A percentile compares a stretch with the other conserved stretches of the same genome.
Conservation (phyloP, 2,888 invertebrate species). For the Callyntrura guangdongensis region DNA sequence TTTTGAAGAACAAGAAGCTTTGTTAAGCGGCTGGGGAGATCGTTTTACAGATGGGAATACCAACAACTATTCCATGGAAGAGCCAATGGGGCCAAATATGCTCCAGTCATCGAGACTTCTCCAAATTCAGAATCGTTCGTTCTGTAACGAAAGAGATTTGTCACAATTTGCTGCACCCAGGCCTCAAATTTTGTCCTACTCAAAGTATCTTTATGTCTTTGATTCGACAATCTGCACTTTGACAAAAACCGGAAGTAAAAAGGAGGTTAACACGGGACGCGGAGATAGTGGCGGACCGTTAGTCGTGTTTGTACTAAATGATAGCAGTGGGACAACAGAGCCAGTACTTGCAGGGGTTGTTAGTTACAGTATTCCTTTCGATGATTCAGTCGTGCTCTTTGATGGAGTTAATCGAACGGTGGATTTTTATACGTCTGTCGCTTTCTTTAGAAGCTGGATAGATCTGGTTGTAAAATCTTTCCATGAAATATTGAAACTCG, state of each 20-base stretch:
- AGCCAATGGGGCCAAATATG: constrained; percentile 67
- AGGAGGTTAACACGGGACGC: constrained; percentile 72
- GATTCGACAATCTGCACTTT: constrained; percentile 82
- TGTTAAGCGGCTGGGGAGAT: constrained; percentile 82
- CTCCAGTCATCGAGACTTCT: constrained; percentile 77
- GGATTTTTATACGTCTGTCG: constrained; percentile 81
- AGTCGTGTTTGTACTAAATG: constrained; percentile 56
- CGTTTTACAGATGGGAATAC: constrained; percentile 56
- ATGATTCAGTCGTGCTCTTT: constrained; percentile 37
- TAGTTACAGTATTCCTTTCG: constrained; percentile 79
- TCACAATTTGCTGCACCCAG: constrained; percentile 69
- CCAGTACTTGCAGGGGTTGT: constrained; percentile 81
- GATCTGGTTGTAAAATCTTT: constrained; percentile 76
- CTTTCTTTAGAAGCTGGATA: constrained; percentile 82
- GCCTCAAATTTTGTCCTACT: constrained; percentile 59
- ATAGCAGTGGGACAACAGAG: constrained; percentile 36
- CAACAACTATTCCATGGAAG: constrained; percentile 55
- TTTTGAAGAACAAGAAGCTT: constrained; percentile 75
- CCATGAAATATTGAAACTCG: constrained; percentile 12
- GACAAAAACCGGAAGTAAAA: constrained; percentile 59
- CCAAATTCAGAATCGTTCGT: constrained; percentile 77
- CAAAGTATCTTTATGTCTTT: constrained; percentile 80
- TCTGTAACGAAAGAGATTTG: constrained; percentile 73
- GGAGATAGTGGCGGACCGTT: constrained; percentile 83
- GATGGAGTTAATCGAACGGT: constrained; percentile 70